A percentile compares a stretch with the other conserved stretches of the same genome.
These are phyloP conservation scores for Tachyglossus aculeatus DNA, from an alignment of 2,797 vertebrate genomes.

Conservation along the genomic window DNA sequence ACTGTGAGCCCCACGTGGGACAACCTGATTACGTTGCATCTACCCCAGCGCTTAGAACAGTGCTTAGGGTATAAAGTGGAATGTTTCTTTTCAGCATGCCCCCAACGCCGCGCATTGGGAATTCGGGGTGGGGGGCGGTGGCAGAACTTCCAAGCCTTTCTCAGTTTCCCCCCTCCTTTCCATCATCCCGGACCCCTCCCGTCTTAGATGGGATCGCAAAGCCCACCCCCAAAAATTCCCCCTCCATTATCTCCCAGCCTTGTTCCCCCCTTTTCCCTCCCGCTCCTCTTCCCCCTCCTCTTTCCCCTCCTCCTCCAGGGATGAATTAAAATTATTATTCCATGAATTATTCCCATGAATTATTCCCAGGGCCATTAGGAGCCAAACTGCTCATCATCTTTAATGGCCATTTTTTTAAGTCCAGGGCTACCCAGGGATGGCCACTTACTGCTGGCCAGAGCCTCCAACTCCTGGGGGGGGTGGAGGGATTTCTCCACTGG, in stretches of 20 bases:
- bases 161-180: background rate
- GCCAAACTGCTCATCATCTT: constrained; percentile 62
- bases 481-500: no score
- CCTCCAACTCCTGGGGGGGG: constrained; percentile 16
- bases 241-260: background rate
- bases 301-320: constrained; percentile 4
- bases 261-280: background rate
- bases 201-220: no score
- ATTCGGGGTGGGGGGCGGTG: no score
- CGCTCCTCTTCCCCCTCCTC: background rate
- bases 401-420: constrained; percentile 59
- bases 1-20: no score
- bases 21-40: no score
- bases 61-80: no score
- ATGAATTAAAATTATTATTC: no score
- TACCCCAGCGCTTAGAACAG: no score
- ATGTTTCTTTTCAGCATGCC: background rate
- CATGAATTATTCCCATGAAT: constrained; percentile 56
- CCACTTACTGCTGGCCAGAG: constrained; percentile 42
- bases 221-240: no score
- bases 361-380: constrained; percentile 43
- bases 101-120: no score
- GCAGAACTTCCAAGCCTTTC: no score
- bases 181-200: no score
- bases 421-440: constrained; percentile 50